These are phyloP conservation scores for Microtus ochrogaster DNA, from an alignment of 2,113 vertebrate species.

Conservation along the genomic window DNA sequence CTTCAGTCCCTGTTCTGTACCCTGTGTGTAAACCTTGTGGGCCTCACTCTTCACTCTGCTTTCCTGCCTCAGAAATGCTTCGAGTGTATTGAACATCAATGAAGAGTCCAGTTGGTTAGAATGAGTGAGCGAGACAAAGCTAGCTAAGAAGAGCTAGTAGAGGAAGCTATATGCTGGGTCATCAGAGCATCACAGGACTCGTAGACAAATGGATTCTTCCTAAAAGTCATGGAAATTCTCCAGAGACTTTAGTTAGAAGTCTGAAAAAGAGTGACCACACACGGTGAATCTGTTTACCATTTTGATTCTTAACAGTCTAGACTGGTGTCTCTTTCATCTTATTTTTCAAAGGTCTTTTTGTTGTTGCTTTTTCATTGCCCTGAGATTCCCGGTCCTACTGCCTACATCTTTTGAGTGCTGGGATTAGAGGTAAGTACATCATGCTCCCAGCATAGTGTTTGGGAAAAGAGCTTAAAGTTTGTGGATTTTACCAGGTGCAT, in stretches of 20 bases:
- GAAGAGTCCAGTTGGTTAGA: not conserved
- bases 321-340: not conserved
- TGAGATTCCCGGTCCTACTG: not conserved
- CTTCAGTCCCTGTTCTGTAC: not conserved
- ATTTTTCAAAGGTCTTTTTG: not conserved
- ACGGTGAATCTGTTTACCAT: not conserved
- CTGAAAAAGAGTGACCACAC: not conserved
- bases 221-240: constrained; percentile 12
- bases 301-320: not conserved
- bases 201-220: not conserved
- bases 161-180: not conserved
- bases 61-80: not conserved
- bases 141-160: not conserved
- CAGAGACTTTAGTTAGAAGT: not conserved
- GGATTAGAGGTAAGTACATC: not conserved
- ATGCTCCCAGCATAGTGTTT: not conserved
- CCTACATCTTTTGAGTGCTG: not conserved
- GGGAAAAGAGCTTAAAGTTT: not conserved
- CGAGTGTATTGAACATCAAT: not conserved
- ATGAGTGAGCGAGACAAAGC: not conserved
- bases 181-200: not conserved
- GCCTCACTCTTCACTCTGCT: not conserved
- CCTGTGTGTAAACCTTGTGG: not conserved
- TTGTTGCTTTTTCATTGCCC: not conserved
- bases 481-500: not conserved